These are phyloP conservation scores for Chionomys nivalis DNA, from an alignment of 2,113 vertebrate genomes.

Conservation along the genomic window DNA sequence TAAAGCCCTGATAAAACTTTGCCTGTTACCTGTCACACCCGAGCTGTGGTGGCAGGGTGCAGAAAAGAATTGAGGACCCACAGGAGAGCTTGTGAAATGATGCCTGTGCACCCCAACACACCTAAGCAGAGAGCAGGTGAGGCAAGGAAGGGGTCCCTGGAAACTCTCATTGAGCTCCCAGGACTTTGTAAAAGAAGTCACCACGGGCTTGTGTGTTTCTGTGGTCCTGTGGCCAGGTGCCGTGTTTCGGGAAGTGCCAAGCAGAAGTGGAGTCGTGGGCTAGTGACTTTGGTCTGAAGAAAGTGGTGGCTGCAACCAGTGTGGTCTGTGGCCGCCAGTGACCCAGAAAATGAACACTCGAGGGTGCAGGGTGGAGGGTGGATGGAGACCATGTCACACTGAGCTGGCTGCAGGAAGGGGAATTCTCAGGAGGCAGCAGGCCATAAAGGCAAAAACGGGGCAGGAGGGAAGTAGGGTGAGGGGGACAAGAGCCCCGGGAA, in stretches of 20 bases:
- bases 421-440: background rate
- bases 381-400: rapidly evolving
- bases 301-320: background rate
- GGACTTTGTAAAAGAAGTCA: background rate
- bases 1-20: rapidly evolving
- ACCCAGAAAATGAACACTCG: conserved; percentile 67
- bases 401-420: background rate
- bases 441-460: rapidly evolving
- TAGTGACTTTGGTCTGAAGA: conserved; percentile 40
- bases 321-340: conserved; percentile 67
- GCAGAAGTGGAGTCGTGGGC: conserved; percentile 82
- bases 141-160: background rate
- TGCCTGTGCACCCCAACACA: rapidly evolving
- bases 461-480: rapidly evolving
- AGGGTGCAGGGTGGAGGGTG: background rate
- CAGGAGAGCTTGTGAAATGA: rapidly evolving
- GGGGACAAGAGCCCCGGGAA: rapidly evolving
- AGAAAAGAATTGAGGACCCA: rapidly evolving
- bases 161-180: background rate
- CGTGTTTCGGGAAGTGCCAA: conserved; percentile 79
- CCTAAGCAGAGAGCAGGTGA: background rate
- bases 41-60: rapidly evolving
- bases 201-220: background rate
- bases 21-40: rapidly evolving
- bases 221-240: conserved; percentile 67